These are phyloP conservation scores for Matsumyia berberina DNA, from an alignment of 2,888 invertebrate species.

Conservation along the genomic window DNA sequence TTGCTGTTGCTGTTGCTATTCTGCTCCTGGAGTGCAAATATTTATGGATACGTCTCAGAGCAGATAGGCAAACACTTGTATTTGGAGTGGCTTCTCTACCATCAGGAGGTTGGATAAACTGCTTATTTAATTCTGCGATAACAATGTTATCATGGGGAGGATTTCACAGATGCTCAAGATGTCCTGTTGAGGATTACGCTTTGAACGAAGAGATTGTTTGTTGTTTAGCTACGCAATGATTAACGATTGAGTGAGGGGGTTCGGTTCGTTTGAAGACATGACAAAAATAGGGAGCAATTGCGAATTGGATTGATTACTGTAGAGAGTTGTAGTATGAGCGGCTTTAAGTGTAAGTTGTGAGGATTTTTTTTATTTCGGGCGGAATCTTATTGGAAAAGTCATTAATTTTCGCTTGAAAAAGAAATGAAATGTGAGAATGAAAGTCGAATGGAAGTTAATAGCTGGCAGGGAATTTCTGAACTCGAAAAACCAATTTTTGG, in stretches of 20 bases:
- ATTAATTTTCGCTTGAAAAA: too few species aligned
- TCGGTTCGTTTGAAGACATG: neutral
- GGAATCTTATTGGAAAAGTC: too few species aligned
- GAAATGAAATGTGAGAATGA: too few species aligned
- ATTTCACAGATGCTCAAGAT: constrained; percentile 52
- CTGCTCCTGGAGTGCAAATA: constrained; percentile 38
- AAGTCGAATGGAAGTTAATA: too few species aligned
- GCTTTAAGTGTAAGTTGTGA: too few species aligned
- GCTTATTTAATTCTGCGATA: constrained; percentile 60
- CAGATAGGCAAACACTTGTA: constrained; percentile 58
- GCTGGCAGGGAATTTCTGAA: too few species aligned
- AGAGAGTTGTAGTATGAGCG: neutral
- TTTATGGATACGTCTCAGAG: constrained; percentile 43
- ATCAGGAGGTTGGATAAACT: constrained; percentile 42
- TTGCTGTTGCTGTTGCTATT: constrained; percentile 10
- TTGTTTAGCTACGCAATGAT: constrained; percentile 10
- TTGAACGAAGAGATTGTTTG: constrained; percentile 14
- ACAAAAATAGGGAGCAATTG: neutral
- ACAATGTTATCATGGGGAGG: constrained; percentile 48
- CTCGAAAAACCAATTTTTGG: too few species aligned
- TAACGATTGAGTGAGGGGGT: neutral
- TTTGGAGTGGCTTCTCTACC: constrained; percentile 18
- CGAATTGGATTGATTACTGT: neutral
- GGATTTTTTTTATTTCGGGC: too few species aligned
- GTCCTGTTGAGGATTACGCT: constrained; percentile 45